These are phyloP conservation scores for Poecilia picta DNA, from an alignment of 2,797 vertebrate genomes.

Conservation along the genomic window DNA sequence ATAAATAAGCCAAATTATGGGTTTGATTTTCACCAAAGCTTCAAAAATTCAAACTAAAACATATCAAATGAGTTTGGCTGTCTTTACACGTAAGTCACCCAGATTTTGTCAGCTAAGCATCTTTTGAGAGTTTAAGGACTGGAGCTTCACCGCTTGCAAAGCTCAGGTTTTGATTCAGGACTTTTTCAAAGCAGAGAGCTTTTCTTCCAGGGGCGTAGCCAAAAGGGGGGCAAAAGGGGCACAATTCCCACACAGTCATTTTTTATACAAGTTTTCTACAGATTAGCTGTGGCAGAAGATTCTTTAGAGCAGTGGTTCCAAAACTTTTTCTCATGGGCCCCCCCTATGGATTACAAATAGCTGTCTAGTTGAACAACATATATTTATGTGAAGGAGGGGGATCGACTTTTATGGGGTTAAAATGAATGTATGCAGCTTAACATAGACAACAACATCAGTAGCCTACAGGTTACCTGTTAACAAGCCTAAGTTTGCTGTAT, in stretches of 20 bases:
- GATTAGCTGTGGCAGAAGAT: not conserved
- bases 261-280: not conserved
- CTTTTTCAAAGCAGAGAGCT: not conserved
- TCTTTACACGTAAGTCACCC: conserved; percentile 19
- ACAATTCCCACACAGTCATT: not conserved
- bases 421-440: too few species aligned
- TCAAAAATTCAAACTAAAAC: conserved; percentile 37
- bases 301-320: too few species aligned
- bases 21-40: conserved; percentile 28
- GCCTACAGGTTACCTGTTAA: too few species aligned
- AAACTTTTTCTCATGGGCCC: too few species aligned
- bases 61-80: conserved; percentile 27
- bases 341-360: too few species aligned
- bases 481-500: too few species aligned
- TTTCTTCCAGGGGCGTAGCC: not conserved
- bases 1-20: conserved; percentile 50
- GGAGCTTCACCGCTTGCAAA: not conserved
- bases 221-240: not conserved
- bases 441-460: too few species aligned
- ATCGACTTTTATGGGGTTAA: too few species aligned
- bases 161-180: conserved; percentile 5
- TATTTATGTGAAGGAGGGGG: too few species aligned
- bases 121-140: conserved; percentile 17
- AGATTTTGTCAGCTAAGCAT: conserved; percentile 17
- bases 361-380: too few species aligned